phyloP scores from a whole-genome alignment of 2,797 vertebrate genomes.

The Streptopelia turtur region DNA sequence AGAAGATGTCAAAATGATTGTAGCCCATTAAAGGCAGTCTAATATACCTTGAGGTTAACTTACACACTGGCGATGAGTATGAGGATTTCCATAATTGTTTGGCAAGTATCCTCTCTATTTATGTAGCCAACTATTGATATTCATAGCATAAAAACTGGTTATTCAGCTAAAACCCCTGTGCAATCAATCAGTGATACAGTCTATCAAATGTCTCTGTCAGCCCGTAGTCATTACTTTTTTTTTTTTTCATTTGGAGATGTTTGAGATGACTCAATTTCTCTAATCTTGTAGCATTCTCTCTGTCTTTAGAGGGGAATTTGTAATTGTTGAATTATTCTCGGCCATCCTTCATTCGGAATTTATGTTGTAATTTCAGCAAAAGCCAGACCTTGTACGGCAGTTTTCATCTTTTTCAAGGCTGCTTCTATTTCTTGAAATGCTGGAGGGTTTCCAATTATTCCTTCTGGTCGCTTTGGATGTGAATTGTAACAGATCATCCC shows the following conservation, averaged over 20 bases:
- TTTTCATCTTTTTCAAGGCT: slow-evolving; percentile 82
- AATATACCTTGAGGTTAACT: slow-evolving; percentile 16
- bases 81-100: slow-evolving; percentile 40
- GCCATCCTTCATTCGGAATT: slow-evolving; percentile 78
- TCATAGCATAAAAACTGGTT: slow-evolving; percentile 19
- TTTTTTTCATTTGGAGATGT: background rate
- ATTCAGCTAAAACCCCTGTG: slow-evolving; percentile 19
- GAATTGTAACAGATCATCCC: slow-evolving; percentile 80
- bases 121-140: slow-evolving; percentile 39
- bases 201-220: slow-evolving; percentile 46
- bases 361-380: slow-evolving; percentile 82
- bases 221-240: slow-evolving; percentile 2
- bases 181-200: slow-evolving; percentile 47
- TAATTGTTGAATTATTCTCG: slow-evolving; percentile 78
- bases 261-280: slow-evolving; percentile 53
- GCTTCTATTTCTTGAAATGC: slow-evolving; percentile 79
- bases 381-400: slow-evolving; percentile 77
- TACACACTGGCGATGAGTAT: background rate
- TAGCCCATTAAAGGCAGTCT: background rate
- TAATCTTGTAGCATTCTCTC: slow-evolving; percentile 52
- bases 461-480: slow-evolving; percentile 83
- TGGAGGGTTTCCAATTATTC: slow-evolving; percentile 82
- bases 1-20: background rate
- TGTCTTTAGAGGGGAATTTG: slow-evolving; percentile 69
- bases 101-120: slow-evolving; percentile 29